Evolutionary conservation across 2,113 vertebrate genomes (phyloP).

Genomic region (Cepphus grylle): DNA sequence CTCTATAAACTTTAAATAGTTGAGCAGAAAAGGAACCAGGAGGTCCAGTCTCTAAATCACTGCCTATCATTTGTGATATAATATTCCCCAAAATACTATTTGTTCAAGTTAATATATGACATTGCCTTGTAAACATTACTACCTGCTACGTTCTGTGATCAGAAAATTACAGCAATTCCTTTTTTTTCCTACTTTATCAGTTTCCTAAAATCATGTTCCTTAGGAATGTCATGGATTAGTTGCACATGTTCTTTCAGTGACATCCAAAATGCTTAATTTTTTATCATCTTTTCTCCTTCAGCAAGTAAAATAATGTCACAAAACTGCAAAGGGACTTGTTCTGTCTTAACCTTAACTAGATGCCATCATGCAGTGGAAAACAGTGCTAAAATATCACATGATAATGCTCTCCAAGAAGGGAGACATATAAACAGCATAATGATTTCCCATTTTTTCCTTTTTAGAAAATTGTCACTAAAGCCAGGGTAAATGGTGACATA

Average conservation of each 20-base stretch:
- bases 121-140: no score
- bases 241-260: slow-evolving; percentile 74
- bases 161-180: no score
- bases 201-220: slow-evolving; percentile 83
- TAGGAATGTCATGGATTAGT: slow-evolving; percentile 85
- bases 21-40: no score
- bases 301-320: slow-evolving; percentile 72
- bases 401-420: slow-evolving; percentile 70
- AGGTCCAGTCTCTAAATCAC: no score
- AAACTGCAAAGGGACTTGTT: slow-evolving; percentile 85
- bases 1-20: no score
- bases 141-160: no score
- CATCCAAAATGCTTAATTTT: slow-evolving; percentile 87
- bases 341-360: slow-evolving; percentile 79
- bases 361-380: slow-evolving; percentile 91
- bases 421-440: slow-evolving; percentile 90
- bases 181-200: slow-evolving; percentile 68
- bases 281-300: slow-evolving; percentile 78
- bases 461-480: slow-evolving; percentile 68
- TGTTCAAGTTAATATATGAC: no score
- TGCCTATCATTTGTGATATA: no score
- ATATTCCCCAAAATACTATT: no score
- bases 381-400: slow-evolving; percentile 84
- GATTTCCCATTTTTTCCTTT: slow-evolving; percentile 93
- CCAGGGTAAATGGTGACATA: slow-evolving; percentile 82